Evolutionary conservation across 2,888 invertebrate genomes (phyloP), one percentile per base, ranked within the genome.

Genomic region (Brachynemurus nebulosus): DNA sequence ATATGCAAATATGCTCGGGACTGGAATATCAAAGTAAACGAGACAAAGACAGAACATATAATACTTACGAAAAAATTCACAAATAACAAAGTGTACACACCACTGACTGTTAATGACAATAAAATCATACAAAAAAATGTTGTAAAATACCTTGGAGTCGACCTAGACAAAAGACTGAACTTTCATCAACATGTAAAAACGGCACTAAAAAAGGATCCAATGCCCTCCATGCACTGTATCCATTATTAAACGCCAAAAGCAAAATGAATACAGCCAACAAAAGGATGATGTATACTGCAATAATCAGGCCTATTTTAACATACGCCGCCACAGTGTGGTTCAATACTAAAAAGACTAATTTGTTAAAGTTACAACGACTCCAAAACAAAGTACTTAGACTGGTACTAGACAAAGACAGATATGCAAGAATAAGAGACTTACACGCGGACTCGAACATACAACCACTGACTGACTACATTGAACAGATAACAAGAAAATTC

Each of bases 311-410:
- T 1, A 52, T 52, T 6, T 35, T 53, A 6, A 37, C 42, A 7
- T 55, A 53, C 36, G 54, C 51, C 6, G 40, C 50, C 11, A 51
- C 51, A 20, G 46, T 48, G 0, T 55, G 53, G 53, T 50, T 50
- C 19, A 40, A 43, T 9, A 36, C 44, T 7, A 40, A 51, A 3
- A 20, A 20, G 7, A 48, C 45, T 2, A 41, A 47, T n/a, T 19
- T 48, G 0, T 37, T 41, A n/a, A 12, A 12, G 2, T 16, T 52
- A 3, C 53, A 53, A 49, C 36, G 18, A 7, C 34, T 46, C 3
- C 54, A 54, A 44, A 55, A 55, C 44, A 47, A 40, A 45, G 46
- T 27, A 43, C 44, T 53, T 1, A 42, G 52, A 45, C 33, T 52
- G 2, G 45, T 50, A 5, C 35, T 46, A 7, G 36, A 30, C 9